Evolutionary conservation across 2,888 invertebrate species (phyloP).

Genomic region (Embidobia sp.): DNA sequence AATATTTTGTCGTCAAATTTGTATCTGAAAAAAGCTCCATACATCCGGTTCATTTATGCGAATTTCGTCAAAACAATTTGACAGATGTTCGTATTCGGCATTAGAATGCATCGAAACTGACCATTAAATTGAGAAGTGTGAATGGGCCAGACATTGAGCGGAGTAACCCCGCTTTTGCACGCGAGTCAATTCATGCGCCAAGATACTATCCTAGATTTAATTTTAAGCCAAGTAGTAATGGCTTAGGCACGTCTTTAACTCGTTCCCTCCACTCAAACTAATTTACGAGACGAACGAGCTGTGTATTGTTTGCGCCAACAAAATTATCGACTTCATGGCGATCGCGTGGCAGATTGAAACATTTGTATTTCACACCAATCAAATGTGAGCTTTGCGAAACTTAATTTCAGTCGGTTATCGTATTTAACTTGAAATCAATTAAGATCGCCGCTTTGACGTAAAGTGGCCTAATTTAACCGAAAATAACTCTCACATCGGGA

Average conservation of each 20-base stretch:
- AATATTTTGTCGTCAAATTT: too few species aligned
- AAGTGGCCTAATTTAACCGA: too few species aligned
- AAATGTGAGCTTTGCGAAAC: too few species aligned
- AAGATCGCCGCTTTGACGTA: too few species aligned
- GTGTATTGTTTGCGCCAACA: constrained; percentile 28
- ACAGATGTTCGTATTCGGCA: background rate
- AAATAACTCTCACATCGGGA: too few species aligned
- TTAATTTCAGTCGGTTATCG: too few species aligned
- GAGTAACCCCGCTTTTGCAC: constrained; percentile 2
- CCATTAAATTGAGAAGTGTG: constrained; percentile 13
- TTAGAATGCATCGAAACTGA: background rate
- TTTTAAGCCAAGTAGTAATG: constrained; percentile 39
- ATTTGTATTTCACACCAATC: too few species aligned
- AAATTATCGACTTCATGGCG: constrained; percentile 24
- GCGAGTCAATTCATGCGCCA: constrained; percentile 30
- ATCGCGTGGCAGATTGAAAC: too few species aligned
- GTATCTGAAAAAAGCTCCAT: too few species aligned
- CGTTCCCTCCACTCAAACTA: constrained; percentile 19
- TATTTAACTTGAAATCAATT: too few species aligned
- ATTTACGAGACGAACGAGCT: constrained; percentile 35
- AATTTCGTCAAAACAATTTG: background rate
- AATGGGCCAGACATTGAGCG: constrained; percentile 2
- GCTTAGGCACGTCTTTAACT: constrained; percentile 44
- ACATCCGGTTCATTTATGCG: too few species aligned
- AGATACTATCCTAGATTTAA: constrained; percentile 39